Conservation (phyloP, 30 jellyfish, hydroid and myxozoan genomes). For the Sanderia malayensis region DNA sequence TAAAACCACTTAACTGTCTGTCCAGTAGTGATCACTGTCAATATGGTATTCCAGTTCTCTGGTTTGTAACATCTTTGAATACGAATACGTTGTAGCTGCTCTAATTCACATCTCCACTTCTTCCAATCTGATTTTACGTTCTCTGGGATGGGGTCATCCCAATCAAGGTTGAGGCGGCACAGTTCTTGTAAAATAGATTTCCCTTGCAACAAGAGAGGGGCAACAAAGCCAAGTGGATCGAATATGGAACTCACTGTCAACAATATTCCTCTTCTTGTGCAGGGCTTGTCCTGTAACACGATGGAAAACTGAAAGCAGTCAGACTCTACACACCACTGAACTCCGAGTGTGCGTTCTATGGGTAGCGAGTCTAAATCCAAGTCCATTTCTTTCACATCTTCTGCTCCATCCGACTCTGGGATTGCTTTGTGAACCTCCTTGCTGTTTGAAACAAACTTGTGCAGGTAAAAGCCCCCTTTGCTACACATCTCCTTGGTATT, state of each 20-base stretch:
- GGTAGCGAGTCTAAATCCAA: conserved; percentile 24
- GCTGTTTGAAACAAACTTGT: conserved; percentile 16
- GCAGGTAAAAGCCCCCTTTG: conserved; percentile 20
- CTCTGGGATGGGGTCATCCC: conserved; percentile 46
- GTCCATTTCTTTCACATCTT: conserved; percentile 16
- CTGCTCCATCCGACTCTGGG: conserved; percentile 34
- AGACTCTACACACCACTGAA: conserved; percentile 47
- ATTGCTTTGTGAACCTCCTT: conserved; percentile 8
- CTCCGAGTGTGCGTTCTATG: conserved; percentile 30
- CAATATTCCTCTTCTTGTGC: conserved; percentile 31
- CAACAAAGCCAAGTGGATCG: conserved; percentile 37
- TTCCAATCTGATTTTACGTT: conserved; percentile 11
- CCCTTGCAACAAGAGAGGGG: conserved; percentile 31
- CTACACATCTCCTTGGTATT: conserved; percentile 16
- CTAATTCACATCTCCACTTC: conserved; percentile 18
- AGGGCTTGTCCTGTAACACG: conserved; percentile 27
- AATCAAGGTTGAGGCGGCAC: conserved; percentile 26
- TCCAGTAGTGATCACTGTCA: conserved; percentile 30
- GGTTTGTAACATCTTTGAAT: conserved; percentile 21
- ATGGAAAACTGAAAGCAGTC: conserved; percentile 37
- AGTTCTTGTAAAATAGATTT: conserved; percentile 27
- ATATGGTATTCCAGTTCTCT: conserved; percentile 13
- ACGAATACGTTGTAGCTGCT: conserved; percentile 13
- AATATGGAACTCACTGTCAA: conserved; percentile 33
- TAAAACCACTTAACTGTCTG: conserved; percentile 25